phyloP scores from a whole-genome alignment of 2,797 vertebrate species.

The Kryptopterus vitreolus region DNA sequence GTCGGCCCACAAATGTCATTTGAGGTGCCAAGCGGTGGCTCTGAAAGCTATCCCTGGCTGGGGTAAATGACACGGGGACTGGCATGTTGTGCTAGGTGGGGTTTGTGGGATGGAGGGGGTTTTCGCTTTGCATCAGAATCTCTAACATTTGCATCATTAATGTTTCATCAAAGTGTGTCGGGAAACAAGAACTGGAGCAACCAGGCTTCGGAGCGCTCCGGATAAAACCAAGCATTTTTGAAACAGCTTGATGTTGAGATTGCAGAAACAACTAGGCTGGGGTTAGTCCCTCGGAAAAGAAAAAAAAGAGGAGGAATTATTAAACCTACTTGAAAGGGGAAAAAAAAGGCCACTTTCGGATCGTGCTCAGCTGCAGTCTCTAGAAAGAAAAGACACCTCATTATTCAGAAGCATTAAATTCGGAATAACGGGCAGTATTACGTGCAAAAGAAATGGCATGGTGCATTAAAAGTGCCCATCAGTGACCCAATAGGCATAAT shows the following conservation, averaged over 20 bases:
- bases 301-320: slow-evolving; percentile 26
- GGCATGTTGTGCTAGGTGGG: not conserved
- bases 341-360: slow-evolving; percentile 18
- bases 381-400: not conserved
- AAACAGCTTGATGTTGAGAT: slow-evolving; percentile 32
- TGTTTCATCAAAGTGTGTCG: slow-evolving; percentile 57
- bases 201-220: slow-evolving; percentile 13
- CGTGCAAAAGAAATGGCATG: not conserved
- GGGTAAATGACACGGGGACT: slow-evolving; percentile 28
- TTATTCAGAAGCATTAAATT: slow-evolving; percentile 15
- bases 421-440: not conserved
- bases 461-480: not conserved
- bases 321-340: slow-evolving; percentile 22
- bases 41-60: slow-evolving; percentile 49
- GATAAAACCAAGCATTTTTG: slow-evolving; percentile 32
- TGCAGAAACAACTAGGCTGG: slow-evolving; percentile 20
- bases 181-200: slow-evolving; percentile 45
- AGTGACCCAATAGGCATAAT: not conserved
- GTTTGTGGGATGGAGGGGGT: not conserved
- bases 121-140: slow-evolving; percentile 49
- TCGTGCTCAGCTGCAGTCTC: not conserved
- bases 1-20: slow-evolving; percentile 67
- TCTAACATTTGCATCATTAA: slow-evolving; percentile 52
- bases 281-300: slow-evolving; percentile 19
- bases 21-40: slow-evolving; percentile 62